A percentile compares a stretch with the other conserved stretches of the same genome.
Conservation (phyloP, 2,888 invertebrate species). For the Drosophila trichaetosa region DNA sequence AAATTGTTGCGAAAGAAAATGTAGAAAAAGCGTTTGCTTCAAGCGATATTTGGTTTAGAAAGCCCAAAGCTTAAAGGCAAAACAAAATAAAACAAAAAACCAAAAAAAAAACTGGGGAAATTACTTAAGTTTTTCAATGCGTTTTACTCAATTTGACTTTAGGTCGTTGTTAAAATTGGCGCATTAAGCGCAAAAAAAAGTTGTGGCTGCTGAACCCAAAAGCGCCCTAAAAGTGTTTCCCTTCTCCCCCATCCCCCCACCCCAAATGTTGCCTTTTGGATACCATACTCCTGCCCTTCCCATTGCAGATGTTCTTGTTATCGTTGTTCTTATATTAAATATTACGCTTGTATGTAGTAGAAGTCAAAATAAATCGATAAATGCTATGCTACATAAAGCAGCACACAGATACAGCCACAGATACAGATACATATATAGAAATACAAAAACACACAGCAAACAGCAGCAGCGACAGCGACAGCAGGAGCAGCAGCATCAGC, state of each 20-base stretch:
- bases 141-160: slow-evolving; percentile 79
- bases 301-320: slow-evolving; percentile 49
- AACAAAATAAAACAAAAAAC: slow-evolving; percentile 2
- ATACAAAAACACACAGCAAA: slow-evolving; percentile 31
- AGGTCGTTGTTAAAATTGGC: slow-evolving; percentile 74
- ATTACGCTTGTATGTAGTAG: slow-evolving; percentile 63
- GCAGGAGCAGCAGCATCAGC: slow-evolving; percentile 39
- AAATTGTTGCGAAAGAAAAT: slow-evolving; percentile 20
- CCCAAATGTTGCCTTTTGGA: neutral
- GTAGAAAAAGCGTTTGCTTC: slow-evolving; percentile 34
- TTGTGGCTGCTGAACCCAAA: slow-evolving; percentile 58
- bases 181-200: slow-evolving; percentile 69
- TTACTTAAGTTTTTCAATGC: slow-evolving; percentile 78
- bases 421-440: slow-evolving; percentile 37
- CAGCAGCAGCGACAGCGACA: slow-evolving; percentile 30
- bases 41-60: slow-evolving; percentile 57
- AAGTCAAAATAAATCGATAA: slow-evolving; percentile 81
- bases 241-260: neutral
- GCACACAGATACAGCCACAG: slow-evolving; percentile 41
- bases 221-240: slow-evolving; percentile 60
- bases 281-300: neutral
- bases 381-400: slow-evolving; percentile 64
- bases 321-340: slow-evolving; percentile 73
- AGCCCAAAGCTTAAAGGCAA: slow-evolving; percentile 19
- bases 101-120: slow-evolving; percentile 55